phyloP scores from a whole-genome alignment of 1,140 invertebrate genomes.

The Globodera rostochiensis region DNA sequence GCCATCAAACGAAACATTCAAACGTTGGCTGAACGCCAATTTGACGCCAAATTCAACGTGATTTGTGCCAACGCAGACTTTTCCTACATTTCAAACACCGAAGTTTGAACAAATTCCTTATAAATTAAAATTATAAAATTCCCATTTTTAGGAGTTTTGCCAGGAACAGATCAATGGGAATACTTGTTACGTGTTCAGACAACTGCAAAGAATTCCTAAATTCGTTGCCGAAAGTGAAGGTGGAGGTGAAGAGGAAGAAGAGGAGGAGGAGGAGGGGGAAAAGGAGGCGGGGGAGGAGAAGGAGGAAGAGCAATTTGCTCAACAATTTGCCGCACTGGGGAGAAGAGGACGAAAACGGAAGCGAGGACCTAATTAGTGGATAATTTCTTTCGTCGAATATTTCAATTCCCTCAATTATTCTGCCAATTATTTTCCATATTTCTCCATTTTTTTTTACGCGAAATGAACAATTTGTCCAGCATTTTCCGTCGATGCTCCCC shows the following conservation, averaged over 20 bases:
- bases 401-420: background rate
- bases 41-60: conserved; percentile 23
- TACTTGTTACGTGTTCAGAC: conserved; percentile 28
- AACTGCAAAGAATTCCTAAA: background rate
- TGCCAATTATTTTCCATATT: background rate
- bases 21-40: conserved; percentile 12
- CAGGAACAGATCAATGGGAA: conserved; percentile 24
- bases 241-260: background rate
- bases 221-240: background rate
- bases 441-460: background rate
- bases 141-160: conserved; percentile 15
- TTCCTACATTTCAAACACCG: conserved; percentile 29
- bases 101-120: background rate
- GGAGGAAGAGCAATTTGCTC: background rate
- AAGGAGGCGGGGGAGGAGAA: background rate
- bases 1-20: conserved; percentile 27
- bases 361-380: conserved; percentile 1
- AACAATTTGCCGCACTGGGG: background rate
- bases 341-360: background rate
- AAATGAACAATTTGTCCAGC: background rate
- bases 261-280: background rate
- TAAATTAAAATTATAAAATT: background rate
- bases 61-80: conserved; percentile 22
- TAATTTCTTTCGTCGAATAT: background rate
- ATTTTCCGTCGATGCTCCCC: background rate